These are phyloP conservation scores for Sphaerodactylus townsendi DNA, from an alignment of 2,113 vertebrate species.

Conservation along the genomic window DNA sequence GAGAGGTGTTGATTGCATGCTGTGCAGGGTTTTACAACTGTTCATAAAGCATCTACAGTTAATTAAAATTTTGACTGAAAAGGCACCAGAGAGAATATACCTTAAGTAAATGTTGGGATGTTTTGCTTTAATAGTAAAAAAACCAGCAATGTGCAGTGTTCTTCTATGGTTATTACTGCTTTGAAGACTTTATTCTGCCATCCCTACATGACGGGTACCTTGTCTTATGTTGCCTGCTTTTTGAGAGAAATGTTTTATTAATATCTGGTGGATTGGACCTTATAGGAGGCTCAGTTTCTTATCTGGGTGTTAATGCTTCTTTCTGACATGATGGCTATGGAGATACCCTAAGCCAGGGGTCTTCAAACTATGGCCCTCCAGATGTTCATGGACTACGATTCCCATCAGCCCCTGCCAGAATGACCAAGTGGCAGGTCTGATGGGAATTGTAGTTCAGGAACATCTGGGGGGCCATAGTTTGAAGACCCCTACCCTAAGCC, in stretches of 20 bases:
- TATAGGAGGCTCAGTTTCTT: constrained; percentile 28
- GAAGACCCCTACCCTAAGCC: too few species aligned
- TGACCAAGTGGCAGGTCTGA: too few species aligned
- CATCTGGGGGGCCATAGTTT: too few species aligned
- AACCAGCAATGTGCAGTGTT: not conserved
- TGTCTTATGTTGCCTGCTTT: constrained; percentile 7
- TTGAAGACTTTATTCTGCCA: constrained; percentile 24
- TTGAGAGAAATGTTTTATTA: constrained; percentile 29
- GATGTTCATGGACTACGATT: too few species aligned
- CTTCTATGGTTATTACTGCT: not conserved
- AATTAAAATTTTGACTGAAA: constrained; percentile 3
- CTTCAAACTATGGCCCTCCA: too few species aligned
- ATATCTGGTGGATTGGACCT: constrained; percentile 65
- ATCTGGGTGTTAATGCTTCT: constrained; percentile 10
- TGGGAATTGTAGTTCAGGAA: too few species aligned
- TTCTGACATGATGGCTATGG: constrained; percentile 32
- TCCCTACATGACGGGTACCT: constrained; percentile 5
- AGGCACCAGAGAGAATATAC: constrained; percentile 1
- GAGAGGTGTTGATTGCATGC: not conserved
- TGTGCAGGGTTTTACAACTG: not conserved
- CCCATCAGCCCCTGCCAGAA: too few species aligned
- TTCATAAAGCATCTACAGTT: constrained; percentile 2
- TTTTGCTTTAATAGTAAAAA: not conserved
- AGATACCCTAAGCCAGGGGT: too few species aligned
- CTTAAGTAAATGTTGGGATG: not conserved